Base-by-base conservation (phyloP, 2,888 invertebrate species). In the Campoplex nolae region DNA sequence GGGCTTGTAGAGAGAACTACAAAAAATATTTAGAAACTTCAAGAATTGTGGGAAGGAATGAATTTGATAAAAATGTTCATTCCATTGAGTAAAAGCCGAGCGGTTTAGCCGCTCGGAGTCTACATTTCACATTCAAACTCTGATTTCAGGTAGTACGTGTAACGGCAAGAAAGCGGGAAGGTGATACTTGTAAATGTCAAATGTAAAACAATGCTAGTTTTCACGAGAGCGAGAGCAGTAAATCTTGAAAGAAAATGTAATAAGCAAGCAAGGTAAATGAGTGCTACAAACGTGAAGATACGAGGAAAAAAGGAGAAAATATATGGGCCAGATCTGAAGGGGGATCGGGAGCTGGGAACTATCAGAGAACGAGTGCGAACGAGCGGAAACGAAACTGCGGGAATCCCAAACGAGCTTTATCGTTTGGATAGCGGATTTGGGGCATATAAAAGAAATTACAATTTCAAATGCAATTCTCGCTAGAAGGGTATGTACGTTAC, bases 391-490 rank as follows among this genome's bases (percentile, higher is more conserved):
- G 80, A 80, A 83, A 84, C 84, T 62, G 76, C 82, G 79, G 56
- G 84, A 86, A 86, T 88, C 82, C 84, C 85, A 83, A 86, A 88
- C 87, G 87, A 85, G 88, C 82, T 86, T 88, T 88, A 88, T 88
- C 84, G 84, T 83, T 86, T 75, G 80, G 62, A 82, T 65, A 77
- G 76, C 68, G 81, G 68, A 86, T 86, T 83, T 76, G 78, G 77
- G 68, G 71, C 56, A 86, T 78, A 86, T 77, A 83, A 83, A 88
- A 89, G 88, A 89, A 90, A 94, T 94, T 93, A 94, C 91, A 93
- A 93, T 93, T 94, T 93, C 93, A 93, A 94, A 94, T 94, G 94
- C 92, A 94, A 94, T 94, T 91, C 90, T 89, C 88, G 73, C 79
- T 81, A 67, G 58, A 84, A 88, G 88, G 71, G 62, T 86, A 81